A percentile compares a stretch with the other conserved stretches of the same genome.
Conservation (phyloP, 92 coral and sea anemone species). For the Blastomussa wellsi region DNA sequence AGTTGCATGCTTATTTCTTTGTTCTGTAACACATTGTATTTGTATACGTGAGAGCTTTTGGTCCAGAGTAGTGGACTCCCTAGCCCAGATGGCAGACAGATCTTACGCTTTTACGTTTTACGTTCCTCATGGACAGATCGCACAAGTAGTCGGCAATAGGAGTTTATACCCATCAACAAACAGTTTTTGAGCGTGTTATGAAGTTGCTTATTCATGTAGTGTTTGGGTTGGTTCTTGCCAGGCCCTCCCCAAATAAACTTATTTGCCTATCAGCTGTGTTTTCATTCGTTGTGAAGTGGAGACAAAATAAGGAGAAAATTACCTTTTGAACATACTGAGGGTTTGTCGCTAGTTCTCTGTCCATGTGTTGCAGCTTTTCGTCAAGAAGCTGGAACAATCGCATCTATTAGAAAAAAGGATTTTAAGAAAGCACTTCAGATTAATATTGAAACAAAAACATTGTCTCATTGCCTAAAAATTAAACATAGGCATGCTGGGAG, state of each 20-base stretch:
- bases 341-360: slow-evolving; percentile 85
- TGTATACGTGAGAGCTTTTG: too few relatives aligned
- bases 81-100: neutral
- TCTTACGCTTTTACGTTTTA: neutral
- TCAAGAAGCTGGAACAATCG: slow-evolving; percentile 90
- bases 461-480: too few relatives aligned
- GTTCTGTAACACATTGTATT: too few relatives aligned
- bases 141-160: too few relatives aligned
- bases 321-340: slow-evolving; percentile 98
- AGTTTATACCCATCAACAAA: too few relatives aligned
- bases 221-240: too few relatives aligned
- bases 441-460: neutral
- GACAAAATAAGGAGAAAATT: neutral
- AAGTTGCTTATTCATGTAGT: neutral
- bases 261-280: too few relatives aligned
- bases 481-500: too few relatives aligned
- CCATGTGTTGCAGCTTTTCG: slow-evolving; percentile 93
- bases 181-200: neutral
- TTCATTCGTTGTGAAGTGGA: too few relatives aligned
- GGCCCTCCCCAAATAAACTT: too few relatives aligned
- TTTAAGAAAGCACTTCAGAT: neutral
- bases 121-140: neutral
- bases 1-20: too few relatives aligned
- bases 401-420: slow-evolving; percentile 56
- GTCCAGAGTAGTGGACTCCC: too few relatives aligned